Conservation (phyloP, 2,113 vertebrate species). For the Agapornis roseicollis region DNA sequence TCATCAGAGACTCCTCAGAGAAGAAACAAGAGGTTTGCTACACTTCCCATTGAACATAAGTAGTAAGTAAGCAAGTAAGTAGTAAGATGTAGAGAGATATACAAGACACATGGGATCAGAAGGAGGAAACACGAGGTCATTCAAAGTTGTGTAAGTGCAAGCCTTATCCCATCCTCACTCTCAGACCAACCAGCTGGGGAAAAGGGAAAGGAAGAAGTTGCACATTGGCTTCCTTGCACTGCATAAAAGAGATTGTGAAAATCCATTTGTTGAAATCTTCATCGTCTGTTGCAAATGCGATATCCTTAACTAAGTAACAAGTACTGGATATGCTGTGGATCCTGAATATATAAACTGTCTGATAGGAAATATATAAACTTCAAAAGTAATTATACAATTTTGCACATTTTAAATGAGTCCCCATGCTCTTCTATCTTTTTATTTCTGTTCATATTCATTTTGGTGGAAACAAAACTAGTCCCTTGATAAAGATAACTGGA, state of each 20-base stretch:
- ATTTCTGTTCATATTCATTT: neutral
- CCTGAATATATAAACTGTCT: neutral
- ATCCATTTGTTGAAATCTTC: neutral
- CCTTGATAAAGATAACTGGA: neutral
- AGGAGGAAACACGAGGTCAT: neutral
- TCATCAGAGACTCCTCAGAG: neutral
- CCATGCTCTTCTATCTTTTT: neutral
- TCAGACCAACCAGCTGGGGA: neutral
- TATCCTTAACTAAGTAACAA: neutral
- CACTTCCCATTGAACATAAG: neutral
- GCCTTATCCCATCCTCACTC: neutral
- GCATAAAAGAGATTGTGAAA: neutral
- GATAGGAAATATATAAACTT: neutral
- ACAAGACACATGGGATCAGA: neutral
- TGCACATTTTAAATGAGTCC: neutral
- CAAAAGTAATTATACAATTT: neutral
- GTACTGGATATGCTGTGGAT: neutral
- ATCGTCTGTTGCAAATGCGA: rapidly evolving
- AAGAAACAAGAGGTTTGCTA: neutral
- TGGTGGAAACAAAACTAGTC: neutral
- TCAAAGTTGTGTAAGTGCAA: neutral
- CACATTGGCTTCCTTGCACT: neutral
- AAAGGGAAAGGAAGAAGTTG: neutral
- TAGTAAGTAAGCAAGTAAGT: neutral
- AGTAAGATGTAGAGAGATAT: neutral